These are phyloP conservation scores for Alligator sinensis DNA, from an alignment of 2,113 vertebrate species.

Conservation along the genomic window DNA sequence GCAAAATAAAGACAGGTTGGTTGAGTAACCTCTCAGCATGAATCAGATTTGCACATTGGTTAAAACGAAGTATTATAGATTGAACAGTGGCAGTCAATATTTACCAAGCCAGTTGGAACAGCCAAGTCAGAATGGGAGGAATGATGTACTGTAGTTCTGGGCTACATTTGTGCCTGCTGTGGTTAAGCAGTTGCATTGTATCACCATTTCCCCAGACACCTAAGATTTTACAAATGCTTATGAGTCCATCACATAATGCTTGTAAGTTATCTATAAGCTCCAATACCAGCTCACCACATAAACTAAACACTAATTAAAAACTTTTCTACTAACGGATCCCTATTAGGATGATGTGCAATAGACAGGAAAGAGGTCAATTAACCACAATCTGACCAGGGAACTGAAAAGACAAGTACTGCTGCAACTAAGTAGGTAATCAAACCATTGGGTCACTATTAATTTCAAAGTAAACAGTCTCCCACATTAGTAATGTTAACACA, in stretches of 20 bases:
- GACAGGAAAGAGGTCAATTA: neutral
- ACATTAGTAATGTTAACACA: neutral
- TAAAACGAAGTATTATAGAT: neutral
- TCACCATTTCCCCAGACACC: neutral
- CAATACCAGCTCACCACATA: neutral
- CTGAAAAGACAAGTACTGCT: neutral
- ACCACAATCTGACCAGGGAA: neutral
- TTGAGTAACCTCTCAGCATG: neutral
- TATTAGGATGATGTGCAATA: neutral
- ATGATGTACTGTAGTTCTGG: neutral
- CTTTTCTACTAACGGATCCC: neutral
- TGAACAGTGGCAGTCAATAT: neutral
- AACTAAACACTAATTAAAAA: neutral
- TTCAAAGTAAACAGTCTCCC: neutral
- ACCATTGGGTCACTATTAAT: neutral
- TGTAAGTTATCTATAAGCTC: neutral
- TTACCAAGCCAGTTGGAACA: neutral
- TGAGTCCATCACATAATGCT: neutral
- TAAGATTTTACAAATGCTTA: neutral
- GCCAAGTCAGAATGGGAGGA: neutral
- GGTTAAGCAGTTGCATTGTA: neutral
- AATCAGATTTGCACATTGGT: neutral
- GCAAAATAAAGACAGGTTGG: neutral
- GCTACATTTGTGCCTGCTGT: neutral
- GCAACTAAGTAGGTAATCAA: neutral